phyloP scores from a whole-genome alignment of 2,113 vertebrate species.

The Centropus bengalensis region DNA sequence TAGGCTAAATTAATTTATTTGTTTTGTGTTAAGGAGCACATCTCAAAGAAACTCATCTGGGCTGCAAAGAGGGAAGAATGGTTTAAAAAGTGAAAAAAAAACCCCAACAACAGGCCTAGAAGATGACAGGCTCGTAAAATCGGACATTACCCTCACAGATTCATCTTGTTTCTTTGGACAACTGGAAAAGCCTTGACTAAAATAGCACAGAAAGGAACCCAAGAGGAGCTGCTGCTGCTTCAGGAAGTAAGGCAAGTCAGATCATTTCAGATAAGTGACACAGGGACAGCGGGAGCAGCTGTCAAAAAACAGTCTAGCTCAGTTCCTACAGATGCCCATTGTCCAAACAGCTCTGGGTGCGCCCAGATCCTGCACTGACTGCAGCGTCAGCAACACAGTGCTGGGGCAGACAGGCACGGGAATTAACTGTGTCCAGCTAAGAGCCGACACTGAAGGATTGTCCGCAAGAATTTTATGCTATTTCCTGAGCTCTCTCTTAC shows the following conservation, averaged over 20 bases:
- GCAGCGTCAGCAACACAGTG: background rate
- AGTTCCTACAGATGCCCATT: background rate
- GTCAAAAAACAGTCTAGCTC: background rate
- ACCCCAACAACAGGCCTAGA: background rate
- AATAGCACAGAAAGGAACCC: background rate
- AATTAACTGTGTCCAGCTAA: background rate
- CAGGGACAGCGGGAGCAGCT: background rate
- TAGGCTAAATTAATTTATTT: background rate
- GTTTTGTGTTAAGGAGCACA: background rate
- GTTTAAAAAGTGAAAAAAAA: background rate
- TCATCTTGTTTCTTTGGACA: background rate
- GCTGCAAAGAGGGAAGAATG: background rate
- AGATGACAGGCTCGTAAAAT: background rate
- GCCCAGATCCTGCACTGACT: background rate
- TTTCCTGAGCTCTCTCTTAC: background rate
- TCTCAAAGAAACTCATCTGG: background rate
- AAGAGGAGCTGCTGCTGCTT: background rate
- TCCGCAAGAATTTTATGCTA: background rate
- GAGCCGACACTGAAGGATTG: background rate
- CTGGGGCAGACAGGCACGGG: background rate
- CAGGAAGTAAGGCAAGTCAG: background rate
- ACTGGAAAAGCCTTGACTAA: background rate
- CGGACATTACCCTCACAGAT: background rate
- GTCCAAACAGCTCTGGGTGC: background rate
- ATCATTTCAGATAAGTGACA: background rate